A percentile compares a stretch with the other conserved stretches of the same genome.
Evolutionary conservation across 2,797 vertebrate genomes (phyloP).

Genomic region (Adrianichthys oophorus): DNA sequence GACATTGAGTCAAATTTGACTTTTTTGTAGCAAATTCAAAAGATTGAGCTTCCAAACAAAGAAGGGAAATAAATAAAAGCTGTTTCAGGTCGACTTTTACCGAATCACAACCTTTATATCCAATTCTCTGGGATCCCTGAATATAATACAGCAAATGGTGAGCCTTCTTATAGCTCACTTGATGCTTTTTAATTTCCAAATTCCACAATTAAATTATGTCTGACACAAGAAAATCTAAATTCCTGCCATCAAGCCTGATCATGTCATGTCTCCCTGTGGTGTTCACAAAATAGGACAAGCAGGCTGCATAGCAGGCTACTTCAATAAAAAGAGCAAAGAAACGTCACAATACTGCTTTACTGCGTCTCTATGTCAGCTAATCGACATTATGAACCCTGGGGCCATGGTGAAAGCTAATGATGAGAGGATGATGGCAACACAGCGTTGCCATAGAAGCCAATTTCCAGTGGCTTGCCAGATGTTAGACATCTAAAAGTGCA

Average conservation of each 20-base stretch:
- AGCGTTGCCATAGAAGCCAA: conserved; percentile 93
- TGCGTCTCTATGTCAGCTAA: conserved; percentile 58
- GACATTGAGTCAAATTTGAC: conserved; percentile 61
- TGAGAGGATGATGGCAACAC: conserved; percentile 93
- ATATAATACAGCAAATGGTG: too few species aligned
- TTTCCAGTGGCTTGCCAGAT: conserved; percentile 98
- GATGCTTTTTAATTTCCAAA: conserved; percentile 94
- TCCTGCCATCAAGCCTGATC: conserved; percentile 88
- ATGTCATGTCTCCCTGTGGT: conserved; percentile 96
- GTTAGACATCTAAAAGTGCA: conserved; percentile 93
- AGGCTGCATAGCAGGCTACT: conserved; percentile 86
- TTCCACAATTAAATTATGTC: conserved; percentile 94
- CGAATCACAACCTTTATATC: too few species aligned
- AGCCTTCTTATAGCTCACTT: conserved; percentile 86
- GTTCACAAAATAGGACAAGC: conserved; percentile 95
- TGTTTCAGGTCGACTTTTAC: too few species aligned
- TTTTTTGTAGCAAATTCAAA: conserved; percentile 25
- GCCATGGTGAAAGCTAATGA: conserved; percentile 89
- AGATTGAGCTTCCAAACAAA: conserved; percentile 32
- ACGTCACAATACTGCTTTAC: conserved; percentile 83
- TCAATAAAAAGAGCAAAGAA: conserved; percentile 90
- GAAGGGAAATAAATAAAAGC: conserved; percentile 43
- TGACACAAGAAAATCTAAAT: conserved; percentile 82
- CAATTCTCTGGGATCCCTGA: too few species aligned
- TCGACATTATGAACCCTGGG: conserved; percentile 83